Percentiles rank a stretch among this genome's conserved stretches.
Evolutionary conservation across 2,888 invertebrate genomes (phyloP).

Genomic region (Diplazon laetatorius): DNA sequence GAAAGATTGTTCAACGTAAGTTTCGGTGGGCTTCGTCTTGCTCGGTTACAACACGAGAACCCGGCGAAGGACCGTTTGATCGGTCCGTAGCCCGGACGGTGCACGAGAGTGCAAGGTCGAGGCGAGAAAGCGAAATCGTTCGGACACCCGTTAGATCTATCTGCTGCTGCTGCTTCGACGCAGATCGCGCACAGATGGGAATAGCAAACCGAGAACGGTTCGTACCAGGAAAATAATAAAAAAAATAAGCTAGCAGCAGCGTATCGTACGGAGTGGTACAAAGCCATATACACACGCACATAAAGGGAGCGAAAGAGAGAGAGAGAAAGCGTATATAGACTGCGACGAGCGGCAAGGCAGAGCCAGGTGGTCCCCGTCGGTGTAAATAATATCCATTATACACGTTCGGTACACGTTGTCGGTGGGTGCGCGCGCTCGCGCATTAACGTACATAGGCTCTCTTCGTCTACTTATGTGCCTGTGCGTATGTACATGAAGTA

Average conservation of each 20-base stretch:
- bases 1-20: too few relatives aligned
- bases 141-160: constrained; percentile 73
- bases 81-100: too few relatives aligned
- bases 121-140: constrained; percentile 62
- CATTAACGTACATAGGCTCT: constrained; percentile 3
- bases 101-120: constrained; percentile 56
- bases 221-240: background rate
- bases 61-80: too few relatives aligned
- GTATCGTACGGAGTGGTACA: background rate
- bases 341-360: constrained; percentile 59
- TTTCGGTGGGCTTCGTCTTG: constrained; percentile 60
- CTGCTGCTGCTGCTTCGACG: constrained; percentile 19
- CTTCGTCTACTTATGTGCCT: background rate
- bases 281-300: background rate
- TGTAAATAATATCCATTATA: constrained; percentile 78
- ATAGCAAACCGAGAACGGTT: too few relatives aligned
- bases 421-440: constrained; percentile 51
- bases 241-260: too few relatives aligned
- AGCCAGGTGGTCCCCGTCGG: constrained; percentile 79
- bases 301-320: background rate
- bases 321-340: too few relatives aligned
- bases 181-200: background rate
- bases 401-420: constrained; percentile 61
- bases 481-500: too few relatives aligned
- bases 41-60: constrained; percentile 44